These are phyloP conservation scores for Dinoponera quadriceps DNA, from an alignment of 1,140 invertebrate genomes.

Conservation along the genomic window DNA sequence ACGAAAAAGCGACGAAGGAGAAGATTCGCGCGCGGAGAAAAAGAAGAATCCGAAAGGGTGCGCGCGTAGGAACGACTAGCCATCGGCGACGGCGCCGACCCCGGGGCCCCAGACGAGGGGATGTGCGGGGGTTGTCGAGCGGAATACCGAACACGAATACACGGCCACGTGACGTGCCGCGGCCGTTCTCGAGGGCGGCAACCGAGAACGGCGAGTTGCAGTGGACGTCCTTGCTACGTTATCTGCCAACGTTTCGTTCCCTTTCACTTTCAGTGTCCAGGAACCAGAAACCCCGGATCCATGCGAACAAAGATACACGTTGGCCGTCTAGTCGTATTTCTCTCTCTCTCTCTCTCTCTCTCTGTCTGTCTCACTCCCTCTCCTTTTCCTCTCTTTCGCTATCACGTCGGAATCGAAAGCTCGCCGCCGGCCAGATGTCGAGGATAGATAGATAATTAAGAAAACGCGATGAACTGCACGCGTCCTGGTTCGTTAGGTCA, in stretches of 20 bases:
- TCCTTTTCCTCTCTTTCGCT: not conserved
- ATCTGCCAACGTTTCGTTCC: constrained; percentile 82
- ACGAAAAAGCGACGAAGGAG: not conserved
- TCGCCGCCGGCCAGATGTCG: constrained; percentile 13
- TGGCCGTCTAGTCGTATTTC: constrained; percentile 13
- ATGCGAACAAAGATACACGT: constrained; percentile 74
- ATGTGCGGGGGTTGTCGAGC: too few species aligned
- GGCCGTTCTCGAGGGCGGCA: constrained; percentile 80
- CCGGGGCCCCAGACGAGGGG: not conserved
- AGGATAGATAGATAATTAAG: constrained; percentile 23
- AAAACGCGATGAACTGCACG: not conserved
- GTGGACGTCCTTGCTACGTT: constrained; percentile 86
- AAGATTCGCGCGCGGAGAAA: constrained; percentile 7
- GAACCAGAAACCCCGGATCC: constrained; percentile 83
- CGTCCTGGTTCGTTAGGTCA: constrained; percentile 19
- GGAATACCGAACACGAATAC: constrained; percentile 64
- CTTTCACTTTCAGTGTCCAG: constrained; percentile 85
- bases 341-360: not conserved
- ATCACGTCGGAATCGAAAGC: not conserved
- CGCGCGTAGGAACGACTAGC: not conserved
- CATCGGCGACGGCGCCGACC: not conserved
- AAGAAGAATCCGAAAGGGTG: constrained; percentile 1
- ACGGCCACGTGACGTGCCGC: constrained; percentile 69
- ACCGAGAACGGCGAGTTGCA: constrained; percentile 78
- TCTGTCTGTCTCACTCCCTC: not conserved